These are phyloP conservation scores for Eupristina koningsbergeri DNA, from an alignment of 1,140 invertebrate species.

Conservation along the genomic window DNA sequence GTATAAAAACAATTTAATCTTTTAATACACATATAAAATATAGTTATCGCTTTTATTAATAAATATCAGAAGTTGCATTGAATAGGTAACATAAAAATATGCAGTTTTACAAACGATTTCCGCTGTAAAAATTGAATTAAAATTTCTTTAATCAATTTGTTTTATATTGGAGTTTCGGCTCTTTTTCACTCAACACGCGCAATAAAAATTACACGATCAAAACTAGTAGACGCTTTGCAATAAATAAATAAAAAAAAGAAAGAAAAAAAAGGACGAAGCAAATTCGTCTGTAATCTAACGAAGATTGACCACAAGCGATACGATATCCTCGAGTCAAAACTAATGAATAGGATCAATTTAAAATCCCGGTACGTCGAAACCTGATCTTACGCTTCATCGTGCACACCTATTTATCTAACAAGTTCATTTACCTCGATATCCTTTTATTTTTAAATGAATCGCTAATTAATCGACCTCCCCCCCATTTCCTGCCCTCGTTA, in stretches of 20 bases:
- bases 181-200: neutral
- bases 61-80: constrained; percentile 26
- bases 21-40: constrained; percentile 4
- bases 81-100: constrained; percentile 6
- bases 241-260: neutral
- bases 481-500: neutral
- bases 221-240: neutral
- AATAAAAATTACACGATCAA: neutral
- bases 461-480: constrained; percentile 9
- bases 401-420: neutral
- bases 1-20: constrained; percentile 20
- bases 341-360: neutral
- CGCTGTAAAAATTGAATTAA: constrained; percentile 43
- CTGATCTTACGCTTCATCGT: neutral
- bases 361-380: neutral
- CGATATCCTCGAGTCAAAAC: neutral
- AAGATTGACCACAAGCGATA: neutral
- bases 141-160: constrained; percentile 42
- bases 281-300: neutral
- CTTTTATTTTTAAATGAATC: neutral
- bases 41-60: constrained; percentile 26
- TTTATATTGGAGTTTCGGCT: neutral
- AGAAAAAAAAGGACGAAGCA: too few species aligned
- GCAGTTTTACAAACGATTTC: constrained; percentile 34
- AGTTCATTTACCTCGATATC: neutral